Evolutionary conservation across 2,113 vertebrate genomes (phyloP), one percentile per base, ranked within the genome.

Genomic region (Ellobius talpinus): DNA sequence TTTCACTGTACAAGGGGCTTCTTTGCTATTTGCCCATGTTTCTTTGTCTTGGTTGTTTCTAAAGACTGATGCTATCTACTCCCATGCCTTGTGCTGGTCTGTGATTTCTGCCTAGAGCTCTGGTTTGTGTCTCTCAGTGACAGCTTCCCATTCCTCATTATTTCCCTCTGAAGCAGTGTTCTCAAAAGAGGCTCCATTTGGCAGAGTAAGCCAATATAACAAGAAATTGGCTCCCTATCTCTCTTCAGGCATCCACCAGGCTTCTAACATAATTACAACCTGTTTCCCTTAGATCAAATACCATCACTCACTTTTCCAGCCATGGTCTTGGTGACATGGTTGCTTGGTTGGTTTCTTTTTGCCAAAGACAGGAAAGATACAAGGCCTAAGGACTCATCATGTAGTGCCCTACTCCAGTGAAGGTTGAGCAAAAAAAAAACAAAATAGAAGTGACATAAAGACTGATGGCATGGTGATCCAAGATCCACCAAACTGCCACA

Each of bases 81-180:
- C 45, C 3, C 10, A 3, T 33, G 5, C n/a, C n/a, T 52, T 73
- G 36, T 36, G 39, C 61, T 70, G 68, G 58, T 50, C 82, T 24
- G 8, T 72, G 61, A 21, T 55, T 84, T 78, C 61, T 90, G 10
- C 26, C 10, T n/a, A 36, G 24, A 42, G 31, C 63, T 94, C 74
- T 42, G 81, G 10, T 65, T 16, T 45, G 14, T 77, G 26, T 73
- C 31, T 92, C 31, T 88, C 29, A 73, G 85, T 4, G 77, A 90
- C 77, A 63, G 6, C 21, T 65, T 47, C 47, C 74, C 12, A 31
- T 10, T 42, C 63, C 24, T 55, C 24, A 61, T 79, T 76, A 91
- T 50, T 17, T 88, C 36, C 66, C 70, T 90, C 61, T 90, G 36
- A 90, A 88, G 58, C 8, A 70, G 6, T 65, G 23, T 97, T 91